Base-by-base conservation (phyloP, 2,888 invertebrate genomes). In the Drosophila infuscata region DNA sequence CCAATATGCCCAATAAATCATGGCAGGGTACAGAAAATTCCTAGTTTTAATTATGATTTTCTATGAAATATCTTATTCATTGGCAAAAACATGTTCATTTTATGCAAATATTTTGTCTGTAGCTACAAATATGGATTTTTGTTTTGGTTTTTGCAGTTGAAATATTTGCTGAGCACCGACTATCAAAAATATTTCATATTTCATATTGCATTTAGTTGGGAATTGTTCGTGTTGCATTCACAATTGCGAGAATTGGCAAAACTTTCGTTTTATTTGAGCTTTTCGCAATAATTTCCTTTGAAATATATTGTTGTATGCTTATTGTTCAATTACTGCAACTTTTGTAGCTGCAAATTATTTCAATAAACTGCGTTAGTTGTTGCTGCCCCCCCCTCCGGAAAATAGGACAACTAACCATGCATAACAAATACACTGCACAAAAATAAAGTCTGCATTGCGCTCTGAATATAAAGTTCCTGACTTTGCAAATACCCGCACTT, bases 341-440 rank as follows among this genome's bases (percentile, higher is more conserved):
- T 79, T 74, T 68, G 69, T 79, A 68, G 60, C 69, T 48, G 65
- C 51, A 76, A 79, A 79, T 79, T 78, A 74, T 76, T 73, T 65
- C 51, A 69, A 76, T 76, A 65, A 65, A 78, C 56, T 64, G 35
- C 51, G 38, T 52, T 58, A 30, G 36, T 8, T 46, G 46, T 15
- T 46, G 53, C 33, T 51, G 33, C 63, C 32, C 32, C 9, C 33
- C 63, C 32, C n/a, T n/a, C 36, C 9, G 53, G 54, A 60, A 77
- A 73, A 49, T 64, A 15, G 60, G 64, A 67, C 52, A 76, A 53
- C 67, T 62, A 61, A 60, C 79, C 63, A 78, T 74, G 69, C 57
- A 76, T 61, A 38, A 38, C 64, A 76, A 65, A 76, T 67, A 72
- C 72, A 63, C 62, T 35, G 46, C 54, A 62, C 59, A 67, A 72